These are phyloP conservation scores for Semnornis frantzii DNA, from an alignment of 2,113 vertebrate species.

Conservation along the genomic window DNA sequence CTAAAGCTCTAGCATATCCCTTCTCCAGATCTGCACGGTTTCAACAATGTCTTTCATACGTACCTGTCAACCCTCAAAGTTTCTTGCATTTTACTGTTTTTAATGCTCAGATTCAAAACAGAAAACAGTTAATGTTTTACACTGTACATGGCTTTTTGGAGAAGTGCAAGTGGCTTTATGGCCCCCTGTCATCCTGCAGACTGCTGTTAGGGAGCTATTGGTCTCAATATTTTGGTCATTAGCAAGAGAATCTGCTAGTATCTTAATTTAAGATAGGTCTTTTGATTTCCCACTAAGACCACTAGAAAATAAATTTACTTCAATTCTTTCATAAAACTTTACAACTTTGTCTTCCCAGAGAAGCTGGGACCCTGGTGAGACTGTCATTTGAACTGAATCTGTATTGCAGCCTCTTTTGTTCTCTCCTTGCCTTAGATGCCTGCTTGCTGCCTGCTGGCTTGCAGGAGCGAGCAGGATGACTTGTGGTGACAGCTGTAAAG, in stretches of 20 bases:
- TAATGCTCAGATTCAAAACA: not conserved
- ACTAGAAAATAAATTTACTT: slow-evolving; percentile 43
- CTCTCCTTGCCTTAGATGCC: slow-evolving; percentile 11
- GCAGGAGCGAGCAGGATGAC: slow-evolving; percentile 25
- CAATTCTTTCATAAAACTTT: slow-evolving; percentile 47
- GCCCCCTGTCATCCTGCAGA: not conserved
- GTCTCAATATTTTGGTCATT: not conserved
- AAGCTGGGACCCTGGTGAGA: slow-evolving; percentile 55
- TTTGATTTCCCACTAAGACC: slow-evolving; percentile 24
- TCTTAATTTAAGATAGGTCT: slow-evolving; percentile 46
- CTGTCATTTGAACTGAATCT: slow-evolving; percentile 62
- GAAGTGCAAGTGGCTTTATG: not conserved
- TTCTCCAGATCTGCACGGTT: not conserved
- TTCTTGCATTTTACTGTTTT: not conserved
- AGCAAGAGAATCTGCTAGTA: not conserved
- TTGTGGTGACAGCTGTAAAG: slow-evolving; percentile 69
- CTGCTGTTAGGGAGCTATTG: not conserved
- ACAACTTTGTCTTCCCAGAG: slow-evolving; percentile 41
- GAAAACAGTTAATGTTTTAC: not conserved
- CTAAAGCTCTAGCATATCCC: not conserved
- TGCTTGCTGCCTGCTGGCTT: slow-evolving; percentile 51
- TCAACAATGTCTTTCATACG: not conserved
- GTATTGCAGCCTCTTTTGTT: slow-evolving; percentile 57
- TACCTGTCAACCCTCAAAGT: not conserved
- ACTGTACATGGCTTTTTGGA: not conserved